A percentile compares a stretch with the other conserved stretches of the same genome.
Evolutionary conservation across 2,888 invertebrate species (phyloP).

Genomic region (Polylopha cassiicola): DNA sequence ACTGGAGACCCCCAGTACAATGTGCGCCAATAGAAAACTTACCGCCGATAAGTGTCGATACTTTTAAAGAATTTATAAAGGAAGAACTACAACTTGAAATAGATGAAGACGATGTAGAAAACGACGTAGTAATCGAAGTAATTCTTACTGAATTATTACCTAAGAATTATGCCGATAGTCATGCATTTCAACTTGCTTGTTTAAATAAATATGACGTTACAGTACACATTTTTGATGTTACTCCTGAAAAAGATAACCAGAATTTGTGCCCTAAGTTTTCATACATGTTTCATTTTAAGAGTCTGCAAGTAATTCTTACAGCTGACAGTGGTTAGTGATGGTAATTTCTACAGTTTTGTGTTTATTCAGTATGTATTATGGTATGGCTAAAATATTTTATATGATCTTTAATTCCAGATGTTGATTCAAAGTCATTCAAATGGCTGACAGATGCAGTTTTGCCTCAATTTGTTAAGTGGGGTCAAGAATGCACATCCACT

Average conservation of each 20-base stretch:
- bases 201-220: slow-evolving; percentile 53
- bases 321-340: slow-evolving; percentile 52
- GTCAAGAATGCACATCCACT: slow-evolving; percentile 51
- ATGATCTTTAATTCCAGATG: slow-evolving; percentile 37
- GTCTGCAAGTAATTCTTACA: slow-evolving; percentile 54
- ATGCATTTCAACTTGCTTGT: slow-evolving; percentile 53
- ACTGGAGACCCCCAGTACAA: slow-evolving; percentile 28
- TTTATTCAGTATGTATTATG: background rate
- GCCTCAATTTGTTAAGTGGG: slow-evolving; percentile 80
- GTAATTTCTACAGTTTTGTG: background rate
- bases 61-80: slow-evolving; percentile 23
- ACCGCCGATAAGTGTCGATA: slow-evolving; percentile 29
- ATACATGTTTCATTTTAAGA: slow-evolving; percentile 60
- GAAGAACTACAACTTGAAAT: slow-evolving; percentile 25
- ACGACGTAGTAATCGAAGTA: slow-evolving; percentile 42
- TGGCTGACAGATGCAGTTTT: slow-evolving; percentile 79
- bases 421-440: slow-evolving; percentile 40
- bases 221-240: too few relatives aligned
- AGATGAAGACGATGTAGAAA: slow-evolving; percentile 17
- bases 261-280: slow-evolving; percentile 67
- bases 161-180: slow-evolving; percentile 46
- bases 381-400: slow-evolving; percentile 4
- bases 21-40: slow-evolving; percentile 28
- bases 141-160: slow-evolving; percentile 56
- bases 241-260: slow-evolving; percentile 45